Evolutionary conservation across 1,140 invertebrate species (phyloP), one percentile per base, ranked within the genome.

Genomic region (Drosophila bocki): DNA sequence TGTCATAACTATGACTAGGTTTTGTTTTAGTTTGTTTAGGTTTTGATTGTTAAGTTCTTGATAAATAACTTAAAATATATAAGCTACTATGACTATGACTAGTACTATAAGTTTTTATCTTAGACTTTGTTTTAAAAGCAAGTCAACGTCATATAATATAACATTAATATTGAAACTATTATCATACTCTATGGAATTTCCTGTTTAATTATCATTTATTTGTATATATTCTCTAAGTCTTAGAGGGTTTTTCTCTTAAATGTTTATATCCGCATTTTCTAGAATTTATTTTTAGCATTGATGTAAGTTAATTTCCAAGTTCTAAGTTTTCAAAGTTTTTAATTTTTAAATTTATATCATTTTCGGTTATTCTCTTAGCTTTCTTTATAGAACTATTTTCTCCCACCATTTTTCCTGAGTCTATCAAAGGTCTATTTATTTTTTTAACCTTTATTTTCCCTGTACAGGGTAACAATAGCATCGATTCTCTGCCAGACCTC

Each of bases 381-480:
- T 29, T 2, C 15, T 29, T 29, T n/a, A 5, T 29, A 3, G 1
- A 26, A 3, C 0, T n/a, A 12, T 32, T 2, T 7, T 53, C 7
- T 13, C 0, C 6, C 6, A 1, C 1, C 6, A 7, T 0, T 19
- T 51, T 7, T 3, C 13, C 0, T 3, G 12, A 53, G 32, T 54
- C 7, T 8, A 17, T 37, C 3, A 15, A 19, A 19, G 0, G 1
- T 1, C 1, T 54, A 54, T 54, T n/a, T 54, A 54, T 19, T 54
- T 54, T n/a, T n/a, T 54, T 26, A 39, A 0, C 8, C 35, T 26
- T 39, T 54, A 54, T 54, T 29, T 29, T 4, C 35, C 13, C 22
- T 60, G 13, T 64, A 7, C 9, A 71, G 67, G 69, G 51, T 50
- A 72, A n/a, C 29, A 41, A 26, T n/a, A 3, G n/a, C 2, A 32